Base-by-base conservation (phyloP, 2,888 invertebrate species). In the Sympetrum striolatum region DNA sequence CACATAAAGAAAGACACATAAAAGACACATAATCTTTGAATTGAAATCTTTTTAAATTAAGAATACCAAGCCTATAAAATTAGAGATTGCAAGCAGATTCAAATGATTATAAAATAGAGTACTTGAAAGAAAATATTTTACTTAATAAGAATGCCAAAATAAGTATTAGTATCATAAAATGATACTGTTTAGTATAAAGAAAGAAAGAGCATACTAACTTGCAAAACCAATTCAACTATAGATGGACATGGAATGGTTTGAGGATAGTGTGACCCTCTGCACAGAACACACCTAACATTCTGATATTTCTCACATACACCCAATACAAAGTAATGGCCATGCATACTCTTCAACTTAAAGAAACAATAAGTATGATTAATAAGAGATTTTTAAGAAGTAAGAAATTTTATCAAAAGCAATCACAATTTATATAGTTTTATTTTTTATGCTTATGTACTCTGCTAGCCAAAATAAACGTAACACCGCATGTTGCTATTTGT, bases 201-300 rank as follows among this genome's bases (percentile, higher is more conserved):
- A 15, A 82, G 31, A 15, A 82, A 90, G 22, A 44, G 35, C 18
- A 53, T n/a, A 44, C 92, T 93, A 93, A 95, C 95, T 93, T 96
- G 95, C 93, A 98, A 95, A 3, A 96, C 95, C 91, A 98, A 93
- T 93, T 98, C 97, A 22, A 96, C 95, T 8, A 98, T 95, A 91
- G 97, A 97, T 1, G 99, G 99, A 90, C 97, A 95, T 0, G 99
- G 99, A 37, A 96, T 96, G 0, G 98, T 97, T 48, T 96, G 95
- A 0, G 99, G 99, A 94, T 97, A 99, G 25, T 96, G 95, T 31
- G 96, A 95, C n/a, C 98, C 98, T 93, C 98, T 97, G 92, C 99
- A 99, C 90, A 97, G 95, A 44, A 99, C 96, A 22, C 97, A 97
- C 79, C 97, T 96, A 8, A 98, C 95, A 90, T 96, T 96, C 93